Evolutionary conservation across 2,797 vertebrate genomes (phyloP).

Genomic region (Tolypeutes matacus): DNA sequence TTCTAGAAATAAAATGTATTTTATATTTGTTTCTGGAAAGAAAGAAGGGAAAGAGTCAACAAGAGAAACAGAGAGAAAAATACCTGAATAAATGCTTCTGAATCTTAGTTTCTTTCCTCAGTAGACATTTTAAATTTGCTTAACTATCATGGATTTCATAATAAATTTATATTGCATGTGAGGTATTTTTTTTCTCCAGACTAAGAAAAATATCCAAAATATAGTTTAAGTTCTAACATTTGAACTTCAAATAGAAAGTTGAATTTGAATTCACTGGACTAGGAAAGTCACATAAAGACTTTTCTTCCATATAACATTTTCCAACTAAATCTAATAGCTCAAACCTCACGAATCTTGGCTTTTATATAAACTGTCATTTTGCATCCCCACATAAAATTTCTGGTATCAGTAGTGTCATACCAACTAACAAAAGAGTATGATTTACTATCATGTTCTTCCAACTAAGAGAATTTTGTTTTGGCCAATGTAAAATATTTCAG

Average conservation of each 20-base stretch:
- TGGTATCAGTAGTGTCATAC: neutral
- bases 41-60: neutral
- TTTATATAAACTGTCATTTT: conserved; percentile 46
- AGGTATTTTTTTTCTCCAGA: neutral
- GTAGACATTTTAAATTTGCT: neutral
- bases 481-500: neutral
- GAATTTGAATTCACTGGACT: neutral
- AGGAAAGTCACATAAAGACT: neutral
- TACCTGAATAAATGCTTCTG: neutral
- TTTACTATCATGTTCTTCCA: conserved; percentile 49
- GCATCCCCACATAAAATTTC: conserved; percentile 17
- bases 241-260: conserved; percentile 12
- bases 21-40: neutral
- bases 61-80: neutral
- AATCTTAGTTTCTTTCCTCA: neutral
- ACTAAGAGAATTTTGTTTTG: neutral
- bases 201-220: neutral
- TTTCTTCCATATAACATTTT: neutral
- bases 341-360: neutral
- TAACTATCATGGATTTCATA: neutral
- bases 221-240: conserved; percentile 34
- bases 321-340: neutral
- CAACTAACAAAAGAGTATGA: conserved; percentile 48
- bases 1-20: neutral
- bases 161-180: neutral